Percentiles rank a stretch among this genome's conserved stretches.
Conservation (phyloP, 1,140 invertebrate genomes). For the Zophobas atratus region DNA sequence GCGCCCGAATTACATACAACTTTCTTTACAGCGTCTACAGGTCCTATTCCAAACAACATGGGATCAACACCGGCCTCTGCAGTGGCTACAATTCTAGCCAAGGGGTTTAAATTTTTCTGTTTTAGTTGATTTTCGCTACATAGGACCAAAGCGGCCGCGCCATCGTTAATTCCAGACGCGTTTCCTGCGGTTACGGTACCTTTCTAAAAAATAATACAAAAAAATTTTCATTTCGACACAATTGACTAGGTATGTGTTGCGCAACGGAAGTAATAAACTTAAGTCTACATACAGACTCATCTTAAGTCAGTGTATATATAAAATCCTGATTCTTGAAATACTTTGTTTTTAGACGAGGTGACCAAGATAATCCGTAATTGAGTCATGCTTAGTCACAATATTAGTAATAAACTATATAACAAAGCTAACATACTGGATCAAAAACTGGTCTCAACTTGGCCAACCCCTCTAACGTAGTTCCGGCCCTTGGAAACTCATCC, state of each 20-base stretch:
- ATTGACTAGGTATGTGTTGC: too few species aligned
- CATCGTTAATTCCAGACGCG: constrained; percentile 89
- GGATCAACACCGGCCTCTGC: constrained; percentile 81
- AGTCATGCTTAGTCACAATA: too few species aligned
- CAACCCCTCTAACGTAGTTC: constrained; percentile 74
- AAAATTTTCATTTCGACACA: too few species aligned
- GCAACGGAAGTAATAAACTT: too few species aligned
- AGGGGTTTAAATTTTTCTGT: constrained; percentile 67
- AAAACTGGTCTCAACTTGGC: constrained; percentile 78
- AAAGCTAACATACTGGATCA: constrained; percentile 56
- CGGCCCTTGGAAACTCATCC: constrained; percentile 81
- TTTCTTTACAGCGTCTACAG: constrained; percentile 78
- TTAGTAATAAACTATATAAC: constrained; percentile 18
- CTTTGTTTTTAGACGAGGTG: too few species aligned
- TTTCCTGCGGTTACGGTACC: constrained; percentile 87
- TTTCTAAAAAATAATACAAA: constrained; percentile 60
- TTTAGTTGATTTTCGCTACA: constrained; percentile 74
- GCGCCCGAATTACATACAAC: constrained; percentile 69
- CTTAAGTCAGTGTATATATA: too few species aligned
- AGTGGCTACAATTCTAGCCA: constrained; percentile 79
- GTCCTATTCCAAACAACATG: constrained; percentile 83
- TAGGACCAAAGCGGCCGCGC: constrained; percentile 86
- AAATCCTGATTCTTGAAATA: too few species aligned
- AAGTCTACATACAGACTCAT: too few species aligned
- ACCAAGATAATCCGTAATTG: too few species aligned